Conservation (phyloP, 2,888 invertebrate species). For the Nomada lathburiana region DNA sequence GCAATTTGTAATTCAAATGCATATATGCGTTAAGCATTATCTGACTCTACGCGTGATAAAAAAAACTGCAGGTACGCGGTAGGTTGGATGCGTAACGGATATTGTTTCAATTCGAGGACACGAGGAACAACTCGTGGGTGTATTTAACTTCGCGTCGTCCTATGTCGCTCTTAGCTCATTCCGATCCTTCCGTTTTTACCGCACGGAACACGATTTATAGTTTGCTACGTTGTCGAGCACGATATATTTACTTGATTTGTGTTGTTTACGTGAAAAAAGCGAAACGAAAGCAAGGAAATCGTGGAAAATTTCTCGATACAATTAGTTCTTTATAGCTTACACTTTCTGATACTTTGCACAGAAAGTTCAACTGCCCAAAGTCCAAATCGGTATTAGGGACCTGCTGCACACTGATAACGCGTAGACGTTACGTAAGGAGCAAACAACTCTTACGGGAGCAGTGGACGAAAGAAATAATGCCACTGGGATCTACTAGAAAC, state of each 20-base stretch:
- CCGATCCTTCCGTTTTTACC: not conserved
- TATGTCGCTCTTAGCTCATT: conserved; percentile 11
- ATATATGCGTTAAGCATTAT: not conserved
- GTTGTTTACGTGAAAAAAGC: no score
- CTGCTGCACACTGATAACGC: conserved; percentile 1
- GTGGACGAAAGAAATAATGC: conserved; percentile 6
- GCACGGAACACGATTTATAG: not conserved
- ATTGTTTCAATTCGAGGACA: conserved; percentile 48
- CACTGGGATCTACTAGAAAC: not conserved
- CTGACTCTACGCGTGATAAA: not conserved
- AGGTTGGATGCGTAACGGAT: conserved; percentile 36
- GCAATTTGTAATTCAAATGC: not conserved
- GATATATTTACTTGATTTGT: no score
- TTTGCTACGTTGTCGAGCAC: not conserved
- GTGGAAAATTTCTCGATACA: not conserved
- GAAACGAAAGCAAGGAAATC: no score
- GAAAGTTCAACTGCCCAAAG: not conserved
- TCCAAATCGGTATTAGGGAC: no score
- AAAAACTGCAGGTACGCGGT: not conserved
- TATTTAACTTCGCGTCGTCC: conserved; percentile 25
- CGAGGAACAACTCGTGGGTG: conserved; percentile 37
- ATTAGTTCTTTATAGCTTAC: not conserved
- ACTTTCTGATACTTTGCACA: no score
- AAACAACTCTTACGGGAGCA: not conserved
- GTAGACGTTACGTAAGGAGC: conserved; percentile 1